Evolutionary conservation across 2,888 invertebrate genomes (phyloP).

Genomic region (Lasioglossum zephyrum): DNA sequence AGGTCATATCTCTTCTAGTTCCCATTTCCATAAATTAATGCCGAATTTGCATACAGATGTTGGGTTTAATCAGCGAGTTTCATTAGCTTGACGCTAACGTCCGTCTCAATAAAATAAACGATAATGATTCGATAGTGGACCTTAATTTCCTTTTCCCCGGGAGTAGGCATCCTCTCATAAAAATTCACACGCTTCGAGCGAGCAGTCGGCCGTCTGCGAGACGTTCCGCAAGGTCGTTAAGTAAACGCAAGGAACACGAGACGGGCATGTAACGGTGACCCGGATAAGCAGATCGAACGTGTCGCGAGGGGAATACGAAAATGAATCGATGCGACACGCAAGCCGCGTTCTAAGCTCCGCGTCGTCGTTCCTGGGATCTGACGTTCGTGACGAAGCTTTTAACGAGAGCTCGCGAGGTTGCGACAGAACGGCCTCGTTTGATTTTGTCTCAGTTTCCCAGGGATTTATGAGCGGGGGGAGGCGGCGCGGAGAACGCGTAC

Average conservation of each 20-base stretch:
- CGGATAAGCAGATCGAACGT: slow-evolving; percentile 24
- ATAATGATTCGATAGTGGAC: slow-evolving; percentile 4
- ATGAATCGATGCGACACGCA: slow-evolving; percentile 7
- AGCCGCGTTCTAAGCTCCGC: slow-evolving; percentile 3
- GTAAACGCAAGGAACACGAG: slow-evolving; percentile 34
- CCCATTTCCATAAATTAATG: slow-evolving; percentile 8
- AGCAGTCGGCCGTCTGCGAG: background rate
- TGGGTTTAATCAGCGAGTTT: background rate
- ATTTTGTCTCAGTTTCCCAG: slow-evolving; percentile 55
- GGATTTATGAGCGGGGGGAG: slow-evolving; percentile 36
- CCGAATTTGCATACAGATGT: background rate
- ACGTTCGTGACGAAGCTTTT: slow-evolving; percentile 20
- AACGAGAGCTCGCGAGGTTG: slow-evolving; percentile 23
- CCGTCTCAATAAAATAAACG: background rate
- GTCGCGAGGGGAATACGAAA: slow-evolving; percentile 9
- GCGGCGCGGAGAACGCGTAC: slow-evolving; percentile 20
- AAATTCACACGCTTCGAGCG: slow-evolving; percentile 5
- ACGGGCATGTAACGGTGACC: slow-evolving; percentile 45
- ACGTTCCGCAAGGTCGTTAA: slow-evolving; percentile 20
- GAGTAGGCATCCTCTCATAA: background rate
- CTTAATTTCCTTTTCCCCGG: background rate
- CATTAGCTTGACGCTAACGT: background rate
- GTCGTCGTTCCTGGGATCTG: background rate
- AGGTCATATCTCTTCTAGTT: background rate
- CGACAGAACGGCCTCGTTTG: slow-evolving; percentile 48